Evolutionary conservation across 1,140 invertebrate genomes (phyloP).

Genomic region (Telenomus remus): DNA sequence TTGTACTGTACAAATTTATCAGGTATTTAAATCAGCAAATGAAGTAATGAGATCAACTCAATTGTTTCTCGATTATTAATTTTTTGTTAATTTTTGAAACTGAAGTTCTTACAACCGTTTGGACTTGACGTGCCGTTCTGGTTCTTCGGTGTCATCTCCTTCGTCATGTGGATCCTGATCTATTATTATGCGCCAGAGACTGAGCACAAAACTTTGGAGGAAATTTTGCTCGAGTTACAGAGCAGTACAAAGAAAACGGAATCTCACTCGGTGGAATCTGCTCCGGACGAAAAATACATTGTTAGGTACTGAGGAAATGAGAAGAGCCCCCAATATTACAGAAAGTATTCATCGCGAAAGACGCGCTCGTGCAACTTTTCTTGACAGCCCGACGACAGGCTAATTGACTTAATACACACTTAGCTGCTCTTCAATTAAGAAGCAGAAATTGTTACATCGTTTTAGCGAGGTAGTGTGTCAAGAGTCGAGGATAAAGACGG

Average conservation of each 20-base stretch:
- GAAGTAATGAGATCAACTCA: too few relatives aligned
- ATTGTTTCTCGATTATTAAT: too few relatives aligned
- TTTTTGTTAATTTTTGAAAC: conserved; percentile 7
- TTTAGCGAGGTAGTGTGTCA: conserved; percentile 4
- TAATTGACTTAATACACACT: conserved; percentile 32
- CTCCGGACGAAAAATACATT: conserved; percentile 8
- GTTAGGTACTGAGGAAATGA: background rate
- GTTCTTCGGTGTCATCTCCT: conserved; percentile 76
- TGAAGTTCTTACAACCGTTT: conserved; percentile 68
- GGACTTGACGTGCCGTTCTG: conserved; percentile 77
- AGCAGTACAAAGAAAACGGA: conserved; percentile 13
- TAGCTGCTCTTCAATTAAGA: conserved; percentile 25
- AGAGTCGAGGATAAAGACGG: conserved; percentile 4
- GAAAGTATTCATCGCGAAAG: conserved; percentile 5
- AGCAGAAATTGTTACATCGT: conserved; percentile 26
- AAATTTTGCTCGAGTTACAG: conserved; percentile 74
- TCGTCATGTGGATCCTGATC: conserved; percentile 76
- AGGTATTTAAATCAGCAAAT: conserved; percentile 57
- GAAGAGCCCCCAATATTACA: background rate
- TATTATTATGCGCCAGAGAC: conserved; percentile 80
- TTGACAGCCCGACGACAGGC: conserved; percentile 4
- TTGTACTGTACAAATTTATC: conserved; percentile 70
- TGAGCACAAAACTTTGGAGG: conserved; percentile 79
- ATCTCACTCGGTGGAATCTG: background rate
- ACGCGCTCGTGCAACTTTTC: conserved; percentile 2